Conservation (phyloP, 2,113 vertebrate species). For the Electrona antarctica region DNA sequence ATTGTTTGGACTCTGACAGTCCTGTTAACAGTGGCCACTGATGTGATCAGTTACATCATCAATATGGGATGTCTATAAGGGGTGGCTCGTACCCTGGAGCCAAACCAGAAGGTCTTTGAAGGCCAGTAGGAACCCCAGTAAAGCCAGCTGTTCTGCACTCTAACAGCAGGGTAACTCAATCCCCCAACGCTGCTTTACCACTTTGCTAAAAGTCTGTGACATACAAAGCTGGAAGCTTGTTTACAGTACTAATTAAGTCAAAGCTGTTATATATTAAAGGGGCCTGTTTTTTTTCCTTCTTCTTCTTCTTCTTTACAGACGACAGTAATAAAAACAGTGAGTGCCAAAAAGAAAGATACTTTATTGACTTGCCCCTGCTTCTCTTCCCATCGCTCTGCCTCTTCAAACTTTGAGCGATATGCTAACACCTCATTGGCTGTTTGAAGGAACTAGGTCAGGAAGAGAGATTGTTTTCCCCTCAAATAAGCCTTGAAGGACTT, state of each 20-base stretch:
- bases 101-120: conserved; percentile 78
- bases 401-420: conserved; percentile 19
- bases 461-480: conserved; percentile 23
- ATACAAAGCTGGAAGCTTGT: conserved; percentile 67
- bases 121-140: conserved; percentile 77
- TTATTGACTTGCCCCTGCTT: conserved; percentile 40
- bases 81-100: conserved; percentile 65
- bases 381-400: conserved; percentile 18
- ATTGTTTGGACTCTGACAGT: conserved; percentile 71
- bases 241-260: conserved; percentile 75
- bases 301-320: conserved; percentile 50
- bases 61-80: conserved; percentile 66
- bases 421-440: conserved; percentile 24
- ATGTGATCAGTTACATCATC: conserved; percentile 84
- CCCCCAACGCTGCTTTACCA: conserved; percentile 62
- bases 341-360: conserved; percentile 41
- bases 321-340: conserved; percentile 69
- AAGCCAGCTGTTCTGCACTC: conserved; percentile 76
- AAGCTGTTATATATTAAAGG: conserved; percentile 76
- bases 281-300: conserved; percentile 56
- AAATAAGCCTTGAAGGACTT: conserved; percentile 40
- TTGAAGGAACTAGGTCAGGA: conserved; percentile 31
- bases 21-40: conserved; percentile 76
- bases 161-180: conserved; percentile 74
- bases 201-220: conserved; percentile 64